Evolutionary conservation across 2,113 vertebrate species (phyloP).

Genomic region (Brienomyrus brachyistius): DNA sequence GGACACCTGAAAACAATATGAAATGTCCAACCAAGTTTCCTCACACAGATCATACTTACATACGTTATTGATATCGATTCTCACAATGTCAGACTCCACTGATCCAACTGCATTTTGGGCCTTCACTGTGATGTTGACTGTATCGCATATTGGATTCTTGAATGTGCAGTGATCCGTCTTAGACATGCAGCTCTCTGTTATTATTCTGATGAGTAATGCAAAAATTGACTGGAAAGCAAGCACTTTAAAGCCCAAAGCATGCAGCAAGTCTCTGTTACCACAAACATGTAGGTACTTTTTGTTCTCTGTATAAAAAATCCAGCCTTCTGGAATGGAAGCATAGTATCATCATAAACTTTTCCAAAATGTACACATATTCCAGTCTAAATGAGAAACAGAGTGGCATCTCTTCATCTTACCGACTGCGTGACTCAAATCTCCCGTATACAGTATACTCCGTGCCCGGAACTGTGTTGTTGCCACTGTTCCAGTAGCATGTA

Average conservation of each 20-base stretch:
- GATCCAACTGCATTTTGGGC: constrained; percentile 8
- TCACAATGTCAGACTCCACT: neutral
- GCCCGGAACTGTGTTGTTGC: neutral
- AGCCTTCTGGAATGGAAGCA: neutral
- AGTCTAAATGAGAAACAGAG: neutral
- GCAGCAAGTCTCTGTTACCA: neutral
- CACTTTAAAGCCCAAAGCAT: neutral
- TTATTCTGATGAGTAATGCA: neutral
- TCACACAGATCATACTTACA: neutral
- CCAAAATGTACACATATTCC: neutral
- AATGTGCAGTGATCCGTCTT: neutral
- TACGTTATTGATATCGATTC: neutral
- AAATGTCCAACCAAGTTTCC: neutral
- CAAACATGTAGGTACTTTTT: neutral
- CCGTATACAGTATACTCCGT: neutral
- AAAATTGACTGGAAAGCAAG: neutral
- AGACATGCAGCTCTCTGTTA: neutral
- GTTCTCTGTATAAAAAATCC: neutral
- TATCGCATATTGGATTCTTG: rapidly evolving
- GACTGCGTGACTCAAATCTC: neutral
- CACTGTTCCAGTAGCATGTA: constrained; percentile 18
- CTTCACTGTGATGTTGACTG: neutral
- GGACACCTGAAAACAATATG: neutral
- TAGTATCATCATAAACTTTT: neutral
- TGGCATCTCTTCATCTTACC: neutral